These are phyloP conservation scores for Entelurus aequoreus DNA, from an alignment of 2,113 vertebrate species.

Conservation along the genomic window DNA sequence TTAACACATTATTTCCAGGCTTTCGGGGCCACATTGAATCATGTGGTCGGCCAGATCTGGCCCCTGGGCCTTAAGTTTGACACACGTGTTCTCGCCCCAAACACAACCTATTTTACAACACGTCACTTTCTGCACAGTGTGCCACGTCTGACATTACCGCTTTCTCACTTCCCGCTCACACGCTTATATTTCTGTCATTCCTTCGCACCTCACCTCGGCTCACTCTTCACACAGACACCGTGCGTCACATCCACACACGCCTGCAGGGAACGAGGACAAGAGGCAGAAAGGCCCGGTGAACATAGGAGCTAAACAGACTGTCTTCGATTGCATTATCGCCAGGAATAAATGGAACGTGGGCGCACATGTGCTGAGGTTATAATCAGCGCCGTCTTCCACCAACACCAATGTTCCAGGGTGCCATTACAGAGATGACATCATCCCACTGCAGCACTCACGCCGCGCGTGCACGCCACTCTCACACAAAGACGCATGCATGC, in stretches of 20 bases:
- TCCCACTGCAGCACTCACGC: constrained; percentile 66
- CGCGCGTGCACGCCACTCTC: constrained; percentile 26
- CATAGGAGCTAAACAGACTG: background rate
- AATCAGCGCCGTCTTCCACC: constrained; percentile 42
- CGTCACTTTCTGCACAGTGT: constrained; percentile 6
- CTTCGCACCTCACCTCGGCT: background rate
- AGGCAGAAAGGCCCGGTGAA: background rate
- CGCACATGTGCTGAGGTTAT: constrained; percentile 21
- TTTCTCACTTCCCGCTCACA: constrained; percentile 11
- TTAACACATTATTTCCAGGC: too few species aligned
- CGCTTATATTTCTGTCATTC: background rate
- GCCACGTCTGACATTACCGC: constrained; percentile 35
- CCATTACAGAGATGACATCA: constrained; percentile 71
- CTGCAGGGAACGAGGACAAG: background rate
- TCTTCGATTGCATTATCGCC: background rate
- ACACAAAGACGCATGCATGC: constrained; percentile 16
- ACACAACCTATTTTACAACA: constrained; percentile 2
- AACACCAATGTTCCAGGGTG: constrained; percentile 45
- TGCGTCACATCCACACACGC: background rate
- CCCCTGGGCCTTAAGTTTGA: too few species aligned
- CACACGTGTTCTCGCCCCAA: too few species aligned
- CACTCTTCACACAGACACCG: background rate
- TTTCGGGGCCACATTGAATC: too few species aligned
- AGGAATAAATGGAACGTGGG: background rate
- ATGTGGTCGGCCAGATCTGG: too few species aligned